Evolutionary conservation across 2,113 vertebrate genomes (phyloP), one percentile per base, ranked within the genome.

Genomic region (Hiodon tergisus): DNA sequence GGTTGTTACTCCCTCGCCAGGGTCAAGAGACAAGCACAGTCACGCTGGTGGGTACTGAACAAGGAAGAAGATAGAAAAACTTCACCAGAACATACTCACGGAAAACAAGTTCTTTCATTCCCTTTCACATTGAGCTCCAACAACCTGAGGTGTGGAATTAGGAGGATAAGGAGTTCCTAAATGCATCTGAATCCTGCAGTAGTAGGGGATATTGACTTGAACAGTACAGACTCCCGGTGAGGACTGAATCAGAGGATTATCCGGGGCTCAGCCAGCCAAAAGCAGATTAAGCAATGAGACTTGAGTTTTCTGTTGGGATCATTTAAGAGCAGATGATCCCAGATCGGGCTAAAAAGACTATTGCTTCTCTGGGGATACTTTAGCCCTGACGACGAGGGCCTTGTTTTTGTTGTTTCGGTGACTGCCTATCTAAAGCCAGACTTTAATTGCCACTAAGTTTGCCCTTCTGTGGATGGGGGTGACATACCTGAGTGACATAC

Each of bases 211-310:
- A 68, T 8, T 67, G 74, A 63, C 54, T 71, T 65, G 54, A 73
- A 60, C 17, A 2, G 65, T 54, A 68, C 59, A 67, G 73, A 70
- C 60, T 69, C 66, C 59, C 60, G 68, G 78, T 72, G 76, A 70
- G 67, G 68, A 74, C 70, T 72, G 78, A 83, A 69, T 81, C 72
- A 80, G 65, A 76, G 79, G 83, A 86, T 84, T 81, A 85, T 80
- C 80, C 72, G 16, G 66, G 66, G 54, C 73, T 83, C 60, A 81
- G 82, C 77, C 81, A 78, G 75, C 65, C 31, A 67, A 74, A 74
- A 77, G 74, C 69, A 80, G 73, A 79, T 79, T 72, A 79, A 51
- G 31, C 31, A 61, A 67, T 58, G 58, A 71, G 58, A 71, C 73
- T 72, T 60, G 73, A 61, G 70, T 73, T 72, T 79, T 73, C 71